These are phyloP conservation scores for Loriculus beryllinus DNA, from an alignment of 2,797 vertebrate genomes.

Conservation along the genomic window DNA sequence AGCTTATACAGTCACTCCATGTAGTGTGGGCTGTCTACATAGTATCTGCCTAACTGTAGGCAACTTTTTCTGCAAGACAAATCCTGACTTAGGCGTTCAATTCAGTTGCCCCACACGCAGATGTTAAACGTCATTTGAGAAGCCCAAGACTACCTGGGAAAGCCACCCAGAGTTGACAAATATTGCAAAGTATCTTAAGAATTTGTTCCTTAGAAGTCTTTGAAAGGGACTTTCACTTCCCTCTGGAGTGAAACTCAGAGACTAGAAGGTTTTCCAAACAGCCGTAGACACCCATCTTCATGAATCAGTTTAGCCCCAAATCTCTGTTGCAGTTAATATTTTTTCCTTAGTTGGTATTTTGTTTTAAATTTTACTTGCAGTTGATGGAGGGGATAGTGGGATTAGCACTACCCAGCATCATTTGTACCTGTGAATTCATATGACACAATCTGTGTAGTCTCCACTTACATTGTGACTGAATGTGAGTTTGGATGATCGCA, in stretches of 20 bases:
- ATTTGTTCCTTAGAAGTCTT: background rate
- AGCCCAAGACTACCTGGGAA: background rate
- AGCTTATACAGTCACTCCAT: rapidly evolving
- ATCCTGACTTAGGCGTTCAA: background rate
- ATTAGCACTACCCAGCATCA: background rate
- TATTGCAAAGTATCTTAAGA: background rate
- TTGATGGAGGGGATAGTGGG: rapidly evolving
- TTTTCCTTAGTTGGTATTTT: background rate
- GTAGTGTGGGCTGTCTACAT: background rate
- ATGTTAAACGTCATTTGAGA: background rate
- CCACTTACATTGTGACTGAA: background rate
- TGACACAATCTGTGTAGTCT: background rate
- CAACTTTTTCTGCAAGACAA: background rate
- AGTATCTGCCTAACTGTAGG: background rate
- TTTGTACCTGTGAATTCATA: background rate
- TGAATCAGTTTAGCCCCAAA: background rate
- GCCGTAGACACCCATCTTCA: rapidly evolving
- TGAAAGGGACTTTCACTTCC: background rate
- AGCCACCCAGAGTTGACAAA: background rate
- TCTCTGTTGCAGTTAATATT: background rate
- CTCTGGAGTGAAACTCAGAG: background rate
- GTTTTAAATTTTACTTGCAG: background rate
- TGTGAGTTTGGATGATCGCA: background rate
- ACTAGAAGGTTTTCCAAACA: background rate
- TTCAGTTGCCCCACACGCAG: background rate